These are phyloP conservation scores for Mesopsocus fuscifrons DNA, from an alignment of 2,888 invertebrate species.

Conservation along the genomic window DNA sequence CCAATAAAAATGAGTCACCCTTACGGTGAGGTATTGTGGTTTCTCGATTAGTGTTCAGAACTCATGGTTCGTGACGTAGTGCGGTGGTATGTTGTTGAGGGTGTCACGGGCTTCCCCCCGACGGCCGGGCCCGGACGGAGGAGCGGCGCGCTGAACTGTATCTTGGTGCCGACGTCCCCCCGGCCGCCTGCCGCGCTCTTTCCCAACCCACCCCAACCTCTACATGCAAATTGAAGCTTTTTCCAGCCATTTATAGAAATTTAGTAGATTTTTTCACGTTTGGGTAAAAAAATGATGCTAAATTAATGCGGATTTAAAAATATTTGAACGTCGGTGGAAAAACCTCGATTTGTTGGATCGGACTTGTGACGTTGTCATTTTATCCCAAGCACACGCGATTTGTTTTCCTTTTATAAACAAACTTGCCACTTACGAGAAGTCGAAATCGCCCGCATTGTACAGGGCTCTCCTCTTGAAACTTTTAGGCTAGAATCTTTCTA, in stretches of 20 bases:
- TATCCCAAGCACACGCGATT: too few species aligned
- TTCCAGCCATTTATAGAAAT: conserved; percentile 3
- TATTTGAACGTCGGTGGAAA: not conserved
- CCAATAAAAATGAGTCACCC: too few species aligned
- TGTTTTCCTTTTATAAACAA: too few species aligned
- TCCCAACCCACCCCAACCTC: not conserved
- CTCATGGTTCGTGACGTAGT: not conserved
- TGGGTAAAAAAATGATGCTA: conserved; percentile 1
- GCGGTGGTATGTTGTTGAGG: too few species aligned
- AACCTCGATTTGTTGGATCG: conserved; percentile 8
- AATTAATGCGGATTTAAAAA: not conserved
- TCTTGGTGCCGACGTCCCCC: conserved; percentile 1
- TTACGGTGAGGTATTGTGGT: too few species aligned
- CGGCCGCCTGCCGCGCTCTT: not conserved
- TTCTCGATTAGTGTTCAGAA: too few species aligned
- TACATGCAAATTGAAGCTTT: conserved; percentile 8
- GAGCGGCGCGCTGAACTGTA: conserved; percentile 9
- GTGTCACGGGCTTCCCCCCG: not conserved
- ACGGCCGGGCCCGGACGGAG: not conserved
- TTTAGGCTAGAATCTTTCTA: too few species aligned
- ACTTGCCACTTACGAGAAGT: too few species aligned
- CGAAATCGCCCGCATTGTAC: too few species aligned
- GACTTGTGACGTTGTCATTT: too few species aligned
- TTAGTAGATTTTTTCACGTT: conserved; percentile 8
- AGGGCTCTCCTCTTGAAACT: too few species aligned